Conservation (phyloP, 1,140 invertebrate species). For the Saxidomus purpurata region DNA sequence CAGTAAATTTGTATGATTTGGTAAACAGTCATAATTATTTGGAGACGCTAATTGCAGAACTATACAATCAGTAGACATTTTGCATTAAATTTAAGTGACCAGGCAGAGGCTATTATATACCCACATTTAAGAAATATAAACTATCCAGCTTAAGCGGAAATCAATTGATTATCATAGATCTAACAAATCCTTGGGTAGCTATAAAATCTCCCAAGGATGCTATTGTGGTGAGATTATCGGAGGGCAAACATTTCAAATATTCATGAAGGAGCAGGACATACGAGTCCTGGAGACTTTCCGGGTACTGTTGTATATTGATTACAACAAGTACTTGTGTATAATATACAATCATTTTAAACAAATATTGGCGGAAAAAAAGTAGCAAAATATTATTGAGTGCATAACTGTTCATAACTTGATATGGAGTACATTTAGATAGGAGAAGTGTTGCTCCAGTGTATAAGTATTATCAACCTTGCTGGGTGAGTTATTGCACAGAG, state of each 20-base stretch:
- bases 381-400: not conserved
- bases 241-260: not conserved
- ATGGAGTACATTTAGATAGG: not conserved
- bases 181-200: not conserved
- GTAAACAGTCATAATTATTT: no score
- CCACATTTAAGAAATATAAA: no score
- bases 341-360: no score
- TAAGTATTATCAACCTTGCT: not conserved
- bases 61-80: no score
- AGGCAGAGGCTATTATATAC: no score
- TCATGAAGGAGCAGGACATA: not conserved
- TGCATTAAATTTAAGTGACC: no score
- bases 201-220: constrained; percentile 6
- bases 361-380: no score
- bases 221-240: not conserved
- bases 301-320: not conserved
- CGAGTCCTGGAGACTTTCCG: not conserved
- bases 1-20: no score
- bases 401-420: constrained; percentile 8
- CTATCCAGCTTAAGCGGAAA: not conserved
- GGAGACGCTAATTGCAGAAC: not conserved
- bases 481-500: not conserved
- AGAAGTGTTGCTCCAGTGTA: not conserved
- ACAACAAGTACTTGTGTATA: not conserved
- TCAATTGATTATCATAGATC: not conserved